A percentile compares a stretch with the other conserved stretches of the same genome.
Evolutionary conservation across 2,888 invertebrate genomes (phyloP).

Genomic region (Fissipunctia ypsillon): DNA sequence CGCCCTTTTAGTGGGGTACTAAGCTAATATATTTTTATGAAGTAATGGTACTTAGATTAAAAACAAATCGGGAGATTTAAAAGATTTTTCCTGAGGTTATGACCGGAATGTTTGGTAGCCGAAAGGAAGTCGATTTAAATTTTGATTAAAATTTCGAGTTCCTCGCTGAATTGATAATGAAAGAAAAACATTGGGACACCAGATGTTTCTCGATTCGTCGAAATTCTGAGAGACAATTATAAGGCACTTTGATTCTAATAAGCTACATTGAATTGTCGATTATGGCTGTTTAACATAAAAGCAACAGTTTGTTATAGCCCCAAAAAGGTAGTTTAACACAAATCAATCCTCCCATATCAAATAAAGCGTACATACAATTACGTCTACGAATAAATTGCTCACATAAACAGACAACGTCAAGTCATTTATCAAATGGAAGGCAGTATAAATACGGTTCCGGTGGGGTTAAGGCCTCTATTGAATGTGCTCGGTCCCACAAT

Average conservation of each 20-base stretch:
- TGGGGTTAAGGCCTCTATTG: slow-evolving; percentile 54
- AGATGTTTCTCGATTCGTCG: slow-evolving; percentile 30
- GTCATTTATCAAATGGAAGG: slow-evolving; percentile 70
- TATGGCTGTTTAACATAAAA: background rate
- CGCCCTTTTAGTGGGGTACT: background rate
- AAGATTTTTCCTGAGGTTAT: slow-evolving; percentile 32
- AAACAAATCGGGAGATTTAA: slow-evolving; percentile 40
- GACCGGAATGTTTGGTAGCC: slow-evolving; percentile 45
- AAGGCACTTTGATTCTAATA: background rate
- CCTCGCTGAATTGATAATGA: slow-evolving; percentile 49
- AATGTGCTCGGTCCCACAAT: slow-evolving; percentile 60
- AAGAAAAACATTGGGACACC: slow-evolving; percentile 27
- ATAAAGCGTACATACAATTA: slow-evolving; percentile 36
- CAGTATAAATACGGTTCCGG: slow-evolving; percentile 67
- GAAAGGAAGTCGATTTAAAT: slow-evolving; percentile 39
- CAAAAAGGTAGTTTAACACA: background rate
- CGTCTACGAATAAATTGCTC: slow-evolving; percentile 38
- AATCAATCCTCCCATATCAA: slow-evolving; percentile 26
- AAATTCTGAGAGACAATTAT: background rate
- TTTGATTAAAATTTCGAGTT: slow-evolving; percentile 49
- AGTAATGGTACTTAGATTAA: slow-evolving; percentile 27
- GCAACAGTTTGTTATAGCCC: background rate
- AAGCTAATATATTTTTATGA: slow-evolving; percentile 14
- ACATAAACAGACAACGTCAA: slow-evolving; percentile 53
- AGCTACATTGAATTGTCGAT: background rate